A percentile compares a stretch with the other conserved stretches of the same genome.
phyloP scores from a whole-genome alignment of 1,140 invertebrate species.

The Lepidurus apus region DNA sequence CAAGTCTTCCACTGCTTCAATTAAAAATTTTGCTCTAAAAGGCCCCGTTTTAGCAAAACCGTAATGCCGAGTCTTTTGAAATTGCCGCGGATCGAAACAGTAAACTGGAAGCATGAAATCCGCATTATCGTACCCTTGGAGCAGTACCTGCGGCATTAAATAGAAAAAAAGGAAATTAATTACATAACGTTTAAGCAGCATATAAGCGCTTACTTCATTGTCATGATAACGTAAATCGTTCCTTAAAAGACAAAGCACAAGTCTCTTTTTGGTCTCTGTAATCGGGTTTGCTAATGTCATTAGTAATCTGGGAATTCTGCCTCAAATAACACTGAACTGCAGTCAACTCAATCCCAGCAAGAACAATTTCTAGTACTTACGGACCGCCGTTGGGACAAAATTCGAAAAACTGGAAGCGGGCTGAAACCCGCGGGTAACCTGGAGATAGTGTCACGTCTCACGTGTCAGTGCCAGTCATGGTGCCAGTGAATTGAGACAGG shows the following conservation, averaged over 20 bases:
- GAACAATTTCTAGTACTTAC: too few species aligned
- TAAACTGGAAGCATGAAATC: constrained; percentile 44
- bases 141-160: constrained; percentile 28
- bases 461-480: too few species aligned
- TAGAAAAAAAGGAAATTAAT: constrained; percentile 31
- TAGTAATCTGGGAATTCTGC: too few species aligned
- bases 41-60: constrained; percentile 44
- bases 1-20: constrained; percentile 43
- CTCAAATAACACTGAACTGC: too few species aligned
- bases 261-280: constrained; percentile 23
- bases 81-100: constrained; percentile 46
- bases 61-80: constrained; percentile 42
- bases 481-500: too few species aligned
- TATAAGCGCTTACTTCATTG: constrained; percentile 42
- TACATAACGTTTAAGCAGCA: constrained; percentile 22
- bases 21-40: constrained; percentile 42
- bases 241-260: constrained; percentile 40
- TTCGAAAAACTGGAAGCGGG: too few species aligned
- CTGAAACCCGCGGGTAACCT: too few species aligned
- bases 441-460: too few species aligned
- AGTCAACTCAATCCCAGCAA: too few species aligned
- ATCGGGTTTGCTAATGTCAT: background rate
- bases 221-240: constrained; percentile 45
- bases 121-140: constrained; percentile 34
- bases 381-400: too few species aligned